Evolutionary conservation across 2,888 invertebrate genomes (phyloP).

Genomic region (Drosophila antonietae): DNA sequence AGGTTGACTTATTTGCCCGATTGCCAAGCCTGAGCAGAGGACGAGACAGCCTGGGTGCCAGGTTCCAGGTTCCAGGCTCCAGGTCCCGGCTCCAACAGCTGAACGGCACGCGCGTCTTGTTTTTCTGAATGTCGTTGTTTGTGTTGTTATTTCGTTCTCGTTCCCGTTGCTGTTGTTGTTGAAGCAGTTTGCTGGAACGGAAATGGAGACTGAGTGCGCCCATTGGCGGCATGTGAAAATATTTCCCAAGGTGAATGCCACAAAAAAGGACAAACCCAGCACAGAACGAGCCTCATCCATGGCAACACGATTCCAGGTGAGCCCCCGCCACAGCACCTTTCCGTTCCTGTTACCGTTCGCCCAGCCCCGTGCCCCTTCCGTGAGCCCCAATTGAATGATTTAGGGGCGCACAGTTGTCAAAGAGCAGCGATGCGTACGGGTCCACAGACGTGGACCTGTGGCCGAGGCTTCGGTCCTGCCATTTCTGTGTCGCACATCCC

Average conservation of each 20-base stretch:
- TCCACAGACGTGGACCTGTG: conserved; percentile 48
- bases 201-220: conserved; percentile 61
- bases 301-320: conserved; percentile 64
- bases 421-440: conserved; percentile 77
- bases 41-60: conserved; percentile 43
- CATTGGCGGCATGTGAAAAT: conserved; percentile 69
- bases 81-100: conserved; percentile 41
- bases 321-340: conserved; percentile 46
- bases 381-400: conserved; percentile 73
- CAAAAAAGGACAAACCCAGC: conserved; percentile 63
- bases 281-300: conserved; percentile 42
- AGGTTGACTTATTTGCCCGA: conserved; percentile 67
- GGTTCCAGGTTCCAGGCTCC: conserved; percentile 16
- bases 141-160: conserved; percentile 6
- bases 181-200: conserved; percentile 66
- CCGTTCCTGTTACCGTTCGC: conserved; percentile 1
- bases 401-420: conserved; percentile 74
- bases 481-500: conserved; percentile 18
- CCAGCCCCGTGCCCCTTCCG: conserved; percentile 2
- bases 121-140: conserved; percentile 55
- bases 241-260: conserved; percentile 77
- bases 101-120: conserved; percentile 77
- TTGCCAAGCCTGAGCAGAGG: conserved; percentile 37
- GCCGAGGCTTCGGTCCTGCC: conserved; percentile 46
- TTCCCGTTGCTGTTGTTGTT: conserved; percentile 36